These are phyloP conservation scores for Condylostylus longicornis DNA, from an alignment of 1,140 invertebrate species.

Conservation along the genomic window DNA sequence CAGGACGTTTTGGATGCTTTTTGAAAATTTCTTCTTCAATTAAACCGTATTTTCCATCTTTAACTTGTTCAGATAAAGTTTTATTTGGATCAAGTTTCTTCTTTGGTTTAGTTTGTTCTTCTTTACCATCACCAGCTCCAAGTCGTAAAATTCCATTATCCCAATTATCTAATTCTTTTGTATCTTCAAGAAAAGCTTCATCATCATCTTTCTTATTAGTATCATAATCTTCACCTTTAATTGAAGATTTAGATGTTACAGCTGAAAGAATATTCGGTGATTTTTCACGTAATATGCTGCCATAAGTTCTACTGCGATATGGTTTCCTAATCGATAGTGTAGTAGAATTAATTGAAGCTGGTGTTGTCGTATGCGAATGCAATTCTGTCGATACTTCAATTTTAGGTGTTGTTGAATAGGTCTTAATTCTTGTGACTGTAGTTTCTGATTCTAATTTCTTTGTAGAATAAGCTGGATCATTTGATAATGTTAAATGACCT, in stretches of 20 bases:
- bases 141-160: conserved; percentile 48
- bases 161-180: conserved; percentile 37
- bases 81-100: conserved; percentile 61
- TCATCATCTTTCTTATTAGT: conserved; percentile 19
- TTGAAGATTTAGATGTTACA: conserved; percentile 1
- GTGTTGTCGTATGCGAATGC: background rate
- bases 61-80: conserved; percentile 67
- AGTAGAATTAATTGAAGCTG: too few species aligned
- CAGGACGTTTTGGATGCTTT: conserved; percentile 49
- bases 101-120: conserved; percentile 33
- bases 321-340: background rate
- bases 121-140: conserved; percentile 47
- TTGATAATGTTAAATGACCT: conserved; percentile 46
- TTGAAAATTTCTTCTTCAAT: conserved; percentile 71
- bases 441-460: too few species aligned
- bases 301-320: background rate
- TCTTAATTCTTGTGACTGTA: too few species aligned
- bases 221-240: background rate
- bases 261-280: conserved; percentile 1
- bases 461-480: too few species aligned
- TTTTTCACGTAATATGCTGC: background rate
- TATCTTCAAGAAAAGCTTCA: conserved; percentile 27
- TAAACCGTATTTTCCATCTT: conserved; percentile 75
- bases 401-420: too few species aligned
- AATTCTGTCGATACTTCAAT: background rate